Percentiles rank a stretch among this genome's conserved stretches.
These are phyloP conservation scores for Poeciliopsis retropinna DNA, from an alignment of 2,113 vertebrate genomes.

Conservation along the genomic window DNA sequence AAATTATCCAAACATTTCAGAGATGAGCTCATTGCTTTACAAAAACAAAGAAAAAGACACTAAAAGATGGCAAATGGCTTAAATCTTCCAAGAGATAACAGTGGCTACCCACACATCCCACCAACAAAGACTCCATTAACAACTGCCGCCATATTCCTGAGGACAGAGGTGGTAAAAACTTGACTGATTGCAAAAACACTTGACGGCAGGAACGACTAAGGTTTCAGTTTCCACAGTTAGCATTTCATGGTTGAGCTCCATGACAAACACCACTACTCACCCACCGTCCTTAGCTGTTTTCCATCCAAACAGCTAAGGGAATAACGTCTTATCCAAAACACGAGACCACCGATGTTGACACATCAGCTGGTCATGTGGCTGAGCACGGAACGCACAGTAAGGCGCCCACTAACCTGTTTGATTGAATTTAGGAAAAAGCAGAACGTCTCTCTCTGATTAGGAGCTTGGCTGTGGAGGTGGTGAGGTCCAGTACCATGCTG, in stretches of 20 bases:
- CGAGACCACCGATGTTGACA: slow-evolving; percentile 58
- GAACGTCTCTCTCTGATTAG: neutral
- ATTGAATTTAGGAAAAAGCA: neutral
- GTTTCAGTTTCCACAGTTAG: no score
- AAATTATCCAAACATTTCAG: neutral
- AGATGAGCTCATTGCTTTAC: neutral
- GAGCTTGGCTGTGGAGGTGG: neutral
- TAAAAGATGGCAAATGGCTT: no score
- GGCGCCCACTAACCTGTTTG: neutral
- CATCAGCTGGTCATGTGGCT: slow-evolving; percentile 3
- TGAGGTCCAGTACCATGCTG: neutral
- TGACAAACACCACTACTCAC: no score
- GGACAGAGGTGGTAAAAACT: neutral
- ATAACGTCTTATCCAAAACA: slow-evolving; percentile 30
- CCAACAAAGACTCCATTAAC: neutral
- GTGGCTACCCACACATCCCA: no score
- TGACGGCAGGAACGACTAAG: neutral
- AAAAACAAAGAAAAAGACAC: neutral
- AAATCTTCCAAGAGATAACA: no score
- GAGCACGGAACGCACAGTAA: neutral
- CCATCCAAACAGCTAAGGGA: slow-evolving; percentile 10
- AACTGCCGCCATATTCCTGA: neutral
- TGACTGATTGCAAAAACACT: neutral
- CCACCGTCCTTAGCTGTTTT: neutral
- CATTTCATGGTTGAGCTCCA: no score